Base-by-base conservation (phyloP, 2,113 vertebrate species). In the Perccottus glenii region DNA sequence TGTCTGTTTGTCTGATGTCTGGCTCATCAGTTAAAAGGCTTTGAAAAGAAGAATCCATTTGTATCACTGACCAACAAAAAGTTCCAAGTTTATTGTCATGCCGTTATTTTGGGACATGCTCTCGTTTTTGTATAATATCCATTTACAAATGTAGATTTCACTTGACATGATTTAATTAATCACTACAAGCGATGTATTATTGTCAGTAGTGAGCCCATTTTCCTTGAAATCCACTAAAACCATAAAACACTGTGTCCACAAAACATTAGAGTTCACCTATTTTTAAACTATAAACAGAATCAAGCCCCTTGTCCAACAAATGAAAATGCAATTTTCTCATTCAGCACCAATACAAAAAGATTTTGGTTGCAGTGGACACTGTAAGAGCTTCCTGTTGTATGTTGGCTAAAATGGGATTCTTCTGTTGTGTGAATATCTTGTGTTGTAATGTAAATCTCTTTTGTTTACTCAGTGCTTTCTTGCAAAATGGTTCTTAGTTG, bases 1-100 rank as follows among this genome's bases (percentile, higher is more conserved):
- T 9, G 48, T 68, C 52, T 27, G 19, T 27, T 27, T 27, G 19
- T 81, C 19, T 52, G 4, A 27, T 50, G 45, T 50, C n/a, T 60
- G 53, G 40, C 53, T 56, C 19, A 15, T 9, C 38, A 70, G 66
- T 80, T 14, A 5, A 14, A 8, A 11, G 32, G 19, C 10, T 78
- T 78, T 14, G 27, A 67, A 58, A 63, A 33, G n/a, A 38, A 57
- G 7, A 12, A 51, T 19, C 16, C 9, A 51, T 51, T 51, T 50
- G 7, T 9, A 6, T 16, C 16, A 9, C 15, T 50, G 15, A 9
- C 0, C 8, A 50, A 50, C 6, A 50, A 19, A 27, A 27, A 27
- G 19, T 27, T 19, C 10, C 4, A 15, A 1, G 19, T 40, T 5
- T 4, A 40, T 40, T 40, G 38, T 5, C 38, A 6, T 2, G 38